These are phyloP conservation scores for Parotia lawesii DNA, from an alignment of 2,113 vertebrate species.

Conservation along the genomic window DNA sequence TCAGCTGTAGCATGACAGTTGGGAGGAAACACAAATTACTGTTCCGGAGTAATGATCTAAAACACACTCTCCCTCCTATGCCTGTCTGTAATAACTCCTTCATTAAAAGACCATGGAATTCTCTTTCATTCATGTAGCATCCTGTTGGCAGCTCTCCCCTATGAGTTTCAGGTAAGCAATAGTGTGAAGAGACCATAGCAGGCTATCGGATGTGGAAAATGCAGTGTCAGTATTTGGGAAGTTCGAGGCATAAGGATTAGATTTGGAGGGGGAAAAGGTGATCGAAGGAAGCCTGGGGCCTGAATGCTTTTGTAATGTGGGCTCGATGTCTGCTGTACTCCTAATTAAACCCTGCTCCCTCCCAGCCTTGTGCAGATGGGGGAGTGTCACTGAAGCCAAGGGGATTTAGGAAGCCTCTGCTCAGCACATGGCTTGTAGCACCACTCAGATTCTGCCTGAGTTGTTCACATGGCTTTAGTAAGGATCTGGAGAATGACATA, in stretches of 20 bases:
- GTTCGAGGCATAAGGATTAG: background rate
- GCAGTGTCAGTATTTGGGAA: background rate
- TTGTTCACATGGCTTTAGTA: background rate
- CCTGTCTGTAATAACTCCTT: background rate
- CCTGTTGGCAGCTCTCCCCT: background rate
- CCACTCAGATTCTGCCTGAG: background rate
- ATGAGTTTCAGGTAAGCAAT: background rate
- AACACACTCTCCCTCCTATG: background rate
- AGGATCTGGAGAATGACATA: background rate
- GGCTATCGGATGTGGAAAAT: background rate
- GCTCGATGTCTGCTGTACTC: background rate
- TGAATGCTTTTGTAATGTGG: background rate
- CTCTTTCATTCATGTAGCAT: background rate
- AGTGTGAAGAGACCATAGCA: background rate
- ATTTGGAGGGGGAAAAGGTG: background rate
- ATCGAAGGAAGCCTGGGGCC: background rate
- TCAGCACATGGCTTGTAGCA: background rate
- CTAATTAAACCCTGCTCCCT: conserved; percentile 24
- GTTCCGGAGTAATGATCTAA: background rate
- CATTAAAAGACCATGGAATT: fast-evolving
- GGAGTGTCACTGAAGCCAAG: background rate
- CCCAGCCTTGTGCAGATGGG: background rate
- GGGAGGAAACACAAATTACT: background rate
- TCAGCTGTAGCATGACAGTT: background rate
- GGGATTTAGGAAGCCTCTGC: background rate